Conservation (phyloP, 1,140 invertebrate species). For the Oncopodura yosiiana region DNA sequence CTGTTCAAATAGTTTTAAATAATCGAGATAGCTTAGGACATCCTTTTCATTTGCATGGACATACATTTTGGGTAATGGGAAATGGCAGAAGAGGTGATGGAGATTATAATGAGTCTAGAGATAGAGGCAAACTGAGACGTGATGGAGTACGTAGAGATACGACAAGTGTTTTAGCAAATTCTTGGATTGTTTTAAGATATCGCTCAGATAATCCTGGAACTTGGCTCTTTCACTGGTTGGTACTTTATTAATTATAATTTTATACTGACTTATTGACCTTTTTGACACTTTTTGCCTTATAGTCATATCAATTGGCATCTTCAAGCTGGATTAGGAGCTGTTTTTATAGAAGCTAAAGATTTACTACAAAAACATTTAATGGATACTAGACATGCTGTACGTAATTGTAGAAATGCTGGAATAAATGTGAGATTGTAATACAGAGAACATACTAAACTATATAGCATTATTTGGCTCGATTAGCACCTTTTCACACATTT, state of each 20-base stretch:
- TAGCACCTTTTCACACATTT: too few species aligned
- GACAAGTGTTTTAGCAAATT: neutral
- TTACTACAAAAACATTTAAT: too few species aligned
- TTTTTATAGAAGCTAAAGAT: conserved; percentile 9
- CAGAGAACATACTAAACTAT: too few species aligned
- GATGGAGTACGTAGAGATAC: conserved; percentile 3
- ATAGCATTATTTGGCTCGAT: too few species aligned
- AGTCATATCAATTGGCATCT: conserved; percentile 11
- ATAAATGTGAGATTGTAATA: too few species aligned
- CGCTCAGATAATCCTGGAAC: conserved; percentile 5
- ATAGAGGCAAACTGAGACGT: neutral
- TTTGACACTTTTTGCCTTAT: too few species aligned
- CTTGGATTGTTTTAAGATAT: conserved; percentile 10
- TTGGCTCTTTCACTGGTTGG: conserved; percentile 11
- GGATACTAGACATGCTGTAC: too few species aligned
- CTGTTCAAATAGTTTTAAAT: conserved; percentile 5
- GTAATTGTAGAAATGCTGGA: too few species aligned
- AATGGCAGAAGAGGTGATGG: neutral
- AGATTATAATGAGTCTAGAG: neutral
- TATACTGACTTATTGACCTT: too few species aligned
- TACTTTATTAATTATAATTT: too few species aligned
- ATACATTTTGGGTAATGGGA: conserved; percentile 9
- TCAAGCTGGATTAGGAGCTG: neutral
- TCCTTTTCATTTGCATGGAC: conserved; percentile 16
- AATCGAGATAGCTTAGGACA: neutral